A percentile compares a stretch with the other conserved stretches of the same genome.
These are phyloP conservation scores for Epinephelus cyanopodus DNA, from an alignment of 2,113 vertebrate species.

Conservation along the genomic window DNA sequence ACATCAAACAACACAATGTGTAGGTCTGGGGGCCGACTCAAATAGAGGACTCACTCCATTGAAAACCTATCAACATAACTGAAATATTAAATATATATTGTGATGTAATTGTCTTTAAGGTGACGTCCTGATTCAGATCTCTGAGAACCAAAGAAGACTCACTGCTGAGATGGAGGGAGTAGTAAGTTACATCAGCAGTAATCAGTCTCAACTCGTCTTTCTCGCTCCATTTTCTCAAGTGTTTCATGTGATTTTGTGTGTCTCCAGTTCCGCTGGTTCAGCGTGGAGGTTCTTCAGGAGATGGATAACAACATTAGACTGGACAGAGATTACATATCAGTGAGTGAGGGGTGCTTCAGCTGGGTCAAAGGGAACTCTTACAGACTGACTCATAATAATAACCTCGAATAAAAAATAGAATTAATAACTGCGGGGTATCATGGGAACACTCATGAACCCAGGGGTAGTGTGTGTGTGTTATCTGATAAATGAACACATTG, in stretches of 20 bases:
- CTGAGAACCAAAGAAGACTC: conserved; percentile 88
- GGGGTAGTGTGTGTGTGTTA: too few relatives aligned
- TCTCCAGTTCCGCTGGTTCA: conserved; percentile 91
- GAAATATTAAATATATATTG: neutral
- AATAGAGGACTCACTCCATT: too few relatives aligned
- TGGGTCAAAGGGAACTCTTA: neutral
- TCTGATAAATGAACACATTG: too few relatives aligned
- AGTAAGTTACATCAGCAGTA: conserved; percentile 81
- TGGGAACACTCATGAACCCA: neutral
- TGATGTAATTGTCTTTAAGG: conserved; percentile 79
- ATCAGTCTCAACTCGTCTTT: neutral
- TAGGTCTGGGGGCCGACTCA: too few relatives aligned
- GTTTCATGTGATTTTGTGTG: neutral
- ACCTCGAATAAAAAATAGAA: neutral
- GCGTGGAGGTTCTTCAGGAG: conserved; percentile 89
- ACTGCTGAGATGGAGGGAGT: conserved; percentile 89
- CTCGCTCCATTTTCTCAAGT: neutral
- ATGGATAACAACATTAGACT: conserved; percentile 91
- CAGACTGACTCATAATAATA: neutral
- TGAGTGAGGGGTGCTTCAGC: conserved; percentile 78
- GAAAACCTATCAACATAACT: too few relatives aligned
- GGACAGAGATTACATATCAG: conserved; percentile 92
- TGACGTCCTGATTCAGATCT: conserved; percentile 93
- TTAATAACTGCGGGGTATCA: neutral
- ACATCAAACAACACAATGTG: too few relatives aligned